Conservation (phyloP, 1,140 invertebrate species). For the Galleria mellonella region DNA sequence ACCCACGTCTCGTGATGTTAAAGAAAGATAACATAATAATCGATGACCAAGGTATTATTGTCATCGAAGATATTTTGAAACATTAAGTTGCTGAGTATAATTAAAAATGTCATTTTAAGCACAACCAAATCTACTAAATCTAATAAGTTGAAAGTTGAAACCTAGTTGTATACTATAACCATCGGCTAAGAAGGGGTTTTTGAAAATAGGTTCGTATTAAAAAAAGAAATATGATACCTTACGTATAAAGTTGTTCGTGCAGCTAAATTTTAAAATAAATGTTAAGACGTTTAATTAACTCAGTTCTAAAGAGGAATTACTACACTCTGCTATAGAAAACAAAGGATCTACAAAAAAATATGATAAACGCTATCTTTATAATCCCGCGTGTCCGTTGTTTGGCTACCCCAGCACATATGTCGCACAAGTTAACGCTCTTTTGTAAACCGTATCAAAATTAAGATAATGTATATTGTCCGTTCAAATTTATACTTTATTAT, state of each 20-base stretch:
- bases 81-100: background rate
- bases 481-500: conserved; percentile 59
- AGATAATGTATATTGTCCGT: conserved; percentile 59
- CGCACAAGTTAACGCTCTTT: conserved; percentile 57
- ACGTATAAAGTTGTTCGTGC: no score
- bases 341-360: conserved; percentile 14
- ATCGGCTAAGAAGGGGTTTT: no score
- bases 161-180: no score
- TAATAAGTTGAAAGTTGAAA: background rate
- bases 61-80: conserved; percentile 24
- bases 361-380: conserved; percentile 30
- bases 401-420: conserved; percentile 43
- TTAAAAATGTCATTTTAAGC: background rate
- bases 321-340: no score
- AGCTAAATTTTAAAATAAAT: no score
- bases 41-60: conserved; percentile 49
- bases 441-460: conserved; percentile 66
- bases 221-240: no score
- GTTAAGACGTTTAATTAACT: no score
- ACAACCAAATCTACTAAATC: no score
- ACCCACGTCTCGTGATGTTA: conserved; percentile 40
- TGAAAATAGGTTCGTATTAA: no score
- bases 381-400: conserved; percentile 23
- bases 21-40: conserved; percentile 49
- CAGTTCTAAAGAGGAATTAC: no score